Evolutionary conservation across 2,888 invertebrate species (phyloP).

Genomic region (Urechis unicinctus): DNA sequence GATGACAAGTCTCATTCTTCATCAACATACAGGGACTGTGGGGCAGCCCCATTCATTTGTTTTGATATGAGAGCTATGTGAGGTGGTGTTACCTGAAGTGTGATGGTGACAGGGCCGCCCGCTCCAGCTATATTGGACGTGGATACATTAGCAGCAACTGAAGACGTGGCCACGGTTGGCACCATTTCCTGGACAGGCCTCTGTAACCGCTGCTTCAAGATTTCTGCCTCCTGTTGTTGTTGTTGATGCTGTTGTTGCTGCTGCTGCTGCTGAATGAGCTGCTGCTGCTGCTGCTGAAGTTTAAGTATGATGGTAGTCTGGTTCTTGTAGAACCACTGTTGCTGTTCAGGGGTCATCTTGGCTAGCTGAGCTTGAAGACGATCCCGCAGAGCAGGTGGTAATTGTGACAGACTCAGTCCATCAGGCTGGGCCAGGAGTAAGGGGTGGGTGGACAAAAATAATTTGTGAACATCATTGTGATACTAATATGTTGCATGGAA

Average conservation of each 20-base stretch:
- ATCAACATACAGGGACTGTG: no score
- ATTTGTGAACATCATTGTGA: no score
- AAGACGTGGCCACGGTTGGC: neutral
- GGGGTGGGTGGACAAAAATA: no score
- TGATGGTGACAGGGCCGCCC: neutral
- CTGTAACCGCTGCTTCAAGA: neutral
- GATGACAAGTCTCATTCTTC: no score
- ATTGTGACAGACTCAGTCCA: neutral
- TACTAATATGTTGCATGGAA: no score
- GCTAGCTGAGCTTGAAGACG: neutral
- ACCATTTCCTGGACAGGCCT: neutral
- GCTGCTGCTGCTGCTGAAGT: neutral
- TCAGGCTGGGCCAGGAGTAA: no score
- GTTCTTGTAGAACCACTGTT: neutral
- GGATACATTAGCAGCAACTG: neutral
- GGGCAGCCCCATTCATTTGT: no score
- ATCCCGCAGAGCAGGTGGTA: neutral
- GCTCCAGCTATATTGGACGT: neutral
- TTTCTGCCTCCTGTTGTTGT: neutral
- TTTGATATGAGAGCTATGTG: no score
- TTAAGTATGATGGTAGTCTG: neutral
- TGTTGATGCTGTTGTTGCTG: neutral
- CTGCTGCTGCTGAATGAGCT: neutral
- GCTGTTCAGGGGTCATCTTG: neutral
- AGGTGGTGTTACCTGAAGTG: no score